Conservation (phyloP, 2,888 invertebrate species). For the Acanthosepion esculentum region DNA sequence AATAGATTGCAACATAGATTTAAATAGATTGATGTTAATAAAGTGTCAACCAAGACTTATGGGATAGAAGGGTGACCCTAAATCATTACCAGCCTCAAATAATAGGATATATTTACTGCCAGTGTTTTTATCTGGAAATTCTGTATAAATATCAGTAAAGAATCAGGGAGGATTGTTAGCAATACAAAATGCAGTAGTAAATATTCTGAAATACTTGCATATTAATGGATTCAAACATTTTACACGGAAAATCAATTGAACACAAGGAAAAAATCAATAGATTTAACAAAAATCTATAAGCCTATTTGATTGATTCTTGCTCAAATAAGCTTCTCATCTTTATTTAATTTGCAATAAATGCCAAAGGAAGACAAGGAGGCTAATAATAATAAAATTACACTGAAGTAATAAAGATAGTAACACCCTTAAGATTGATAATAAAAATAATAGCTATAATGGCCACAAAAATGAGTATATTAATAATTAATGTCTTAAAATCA, state of each 20-base stretch:
- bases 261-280: not conserved
- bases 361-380: not conserved
- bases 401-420: no score
- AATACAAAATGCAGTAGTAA: not conserved
- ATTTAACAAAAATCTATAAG: constrained; percentile 22
- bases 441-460: no score
- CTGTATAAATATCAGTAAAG: not conserved
- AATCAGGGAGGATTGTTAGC: not conserved
- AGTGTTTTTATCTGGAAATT: not conserved
- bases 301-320: constrained; percentile 6
- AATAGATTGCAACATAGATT: no score
- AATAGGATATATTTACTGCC: not conserved
- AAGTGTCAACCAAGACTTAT: not conserved
- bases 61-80: not conserved
- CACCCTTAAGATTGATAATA: no score
- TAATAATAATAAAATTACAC: no score
- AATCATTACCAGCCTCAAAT: not conserved
- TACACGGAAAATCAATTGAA: not conserved
- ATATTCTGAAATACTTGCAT: not conserved
- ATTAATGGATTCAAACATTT: not conserved
- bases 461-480: no score
- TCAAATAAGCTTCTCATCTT: not conserved
- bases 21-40: not conserved
- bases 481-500: no score
- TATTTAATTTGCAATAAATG: not conserved